Percentiles rank a stretch among this genome's conserved stretches.
Conservation (phyloP, 2,888 invertebrate species). For the Formica aserva region DNA sequence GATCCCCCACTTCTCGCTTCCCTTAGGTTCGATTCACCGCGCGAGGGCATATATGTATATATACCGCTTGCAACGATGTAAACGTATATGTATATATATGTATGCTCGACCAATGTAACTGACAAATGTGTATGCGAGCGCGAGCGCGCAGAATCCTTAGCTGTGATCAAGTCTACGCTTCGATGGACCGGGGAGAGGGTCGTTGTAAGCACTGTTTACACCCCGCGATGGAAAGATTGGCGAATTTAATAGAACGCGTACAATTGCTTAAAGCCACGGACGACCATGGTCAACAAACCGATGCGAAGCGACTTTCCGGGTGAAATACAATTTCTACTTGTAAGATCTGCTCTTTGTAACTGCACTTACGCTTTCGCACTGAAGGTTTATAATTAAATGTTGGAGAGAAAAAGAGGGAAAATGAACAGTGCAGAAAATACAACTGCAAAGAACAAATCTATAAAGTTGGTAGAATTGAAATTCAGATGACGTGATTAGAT, state of each 20-base stretch:
- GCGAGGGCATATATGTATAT: neutral
- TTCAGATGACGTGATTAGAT: neutral
- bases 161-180: neutral
- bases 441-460: neutral
- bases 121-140: neutral
- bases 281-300: neutral
- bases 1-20: conserved; percentile 66
- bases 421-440: neutral
- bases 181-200: conserved; percentile 1
- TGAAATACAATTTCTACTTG: neutral
- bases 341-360: neutral
- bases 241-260: conserved; percentile 60
- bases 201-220: conserved; percentile 66
- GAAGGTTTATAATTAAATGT: neutral
- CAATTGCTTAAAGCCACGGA: too few relatives aligned
- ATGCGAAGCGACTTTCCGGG: neutral
- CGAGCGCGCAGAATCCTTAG: conserved; percentile 1
- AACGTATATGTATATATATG: neutral
- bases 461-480: neutral
- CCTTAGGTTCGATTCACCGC: conserved; percentile 73
- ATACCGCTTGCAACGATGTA: neutral
- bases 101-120: neutral
- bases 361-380: neutral
- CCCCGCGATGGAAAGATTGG: conserved; percentile 60
- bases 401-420: neutral